Percentiles rank a stretch among this genome's conserved stretches.
Conservation (phyloP, 2,888 invertebrate species). For the Tupiocoris notatus region DNA sequence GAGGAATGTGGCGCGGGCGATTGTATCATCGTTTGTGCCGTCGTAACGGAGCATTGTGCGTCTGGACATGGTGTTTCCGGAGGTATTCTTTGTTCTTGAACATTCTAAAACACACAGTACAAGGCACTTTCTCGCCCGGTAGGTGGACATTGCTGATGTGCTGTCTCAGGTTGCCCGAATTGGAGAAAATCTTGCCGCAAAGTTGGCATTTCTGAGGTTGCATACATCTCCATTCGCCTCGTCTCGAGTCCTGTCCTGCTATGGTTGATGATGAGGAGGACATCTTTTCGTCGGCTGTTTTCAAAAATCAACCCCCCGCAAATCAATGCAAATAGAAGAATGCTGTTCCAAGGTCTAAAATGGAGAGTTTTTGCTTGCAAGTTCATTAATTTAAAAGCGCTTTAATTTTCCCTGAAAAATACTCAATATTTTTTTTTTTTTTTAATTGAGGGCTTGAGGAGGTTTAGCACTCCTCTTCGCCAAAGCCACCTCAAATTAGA, state of each 20-base stretch:
- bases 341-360: not conserved
- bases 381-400: too few relatives aligned
- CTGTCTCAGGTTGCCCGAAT: conserved; percentile 53
- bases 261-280: conserved; percentile 15
- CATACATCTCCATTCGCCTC: conserved; percentile 53
- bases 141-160: conserved; percentile 53
- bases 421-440: too few relatives aligned
- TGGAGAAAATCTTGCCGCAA: conserved; percentile 53
- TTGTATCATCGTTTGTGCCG: conserved; percentile 46
- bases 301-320: not conserved
- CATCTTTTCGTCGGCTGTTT: conserved; percentile 10
- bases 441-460: too few relatives aligned
- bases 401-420: too few relatives aligned
- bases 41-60: conserved; percentile 52
- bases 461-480: too few relatives aligned
- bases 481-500: too few relatives aligned
- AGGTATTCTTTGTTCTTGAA: conserved; percentile 54
- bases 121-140: conserved; percentile 52
- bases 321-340: not conserved
- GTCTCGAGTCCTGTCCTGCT: conserved; percentile 35
- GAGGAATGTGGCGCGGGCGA: not conserved
- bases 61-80: conserved; percentile 53
- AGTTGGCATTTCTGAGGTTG: conserved; percentile 53
- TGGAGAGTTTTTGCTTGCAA: not conserved
- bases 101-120: conserved; percentile 52